A percentile compares a stretch with the other conserved stretches of the same genome.
phyloP scores from a whole-genome alignment of 2,888 invertebrate genomes.

The Sisyra nigra region DNA sequence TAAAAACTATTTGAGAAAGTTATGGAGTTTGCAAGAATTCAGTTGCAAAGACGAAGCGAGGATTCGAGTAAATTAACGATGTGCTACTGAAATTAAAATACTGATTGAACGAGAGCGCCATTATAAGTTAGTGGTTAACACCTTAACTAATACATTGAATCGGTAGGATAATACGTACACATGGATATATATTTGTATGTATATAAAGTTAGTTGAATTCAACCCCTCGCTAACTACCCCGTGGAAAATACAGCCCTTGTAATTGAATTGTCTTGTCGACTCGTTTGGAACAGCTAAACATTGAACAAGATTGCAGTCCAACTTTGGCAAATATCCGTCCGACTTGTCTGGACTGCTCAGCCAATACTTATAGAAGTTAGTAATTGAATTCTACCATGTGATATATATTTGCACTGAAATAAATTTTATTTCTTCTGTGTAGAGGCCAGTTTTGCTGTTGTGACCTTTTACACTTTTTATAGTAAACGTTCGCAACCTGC shows the following conservation, averaged over 20 bases:
- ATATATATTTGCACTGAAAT: conserved; percentile 25
- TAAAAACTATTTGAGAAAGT: too few relatives aligned
- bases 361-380: conserved; percentile 24
- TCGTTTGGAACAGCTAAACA: conserved; percentile 13
- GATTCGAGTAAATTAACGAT: conserved; percentile 2
- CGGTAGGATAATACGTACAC: too few relatives aligned
- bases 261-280: conserved; percentile 32
- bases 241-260: conserved; percentile 25
- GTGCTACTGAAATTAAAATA: conserved; percentile 6
- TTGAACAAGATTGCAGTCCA: background rate
- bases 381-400: conserved; percentile 27
- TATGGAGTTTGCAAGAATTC: background rate
- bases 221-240: conserved; percentile 21
- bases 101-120: conserved; percentile 5
- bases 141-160: conserved; percentile 3
- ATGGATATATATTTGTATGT: background rate
- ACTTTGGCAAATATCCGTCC: conserved; percentile 3
- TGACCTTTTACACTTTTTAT: conserved; percentile 1
- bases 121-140: conserved; percentile 7
- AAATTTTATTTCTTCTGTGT: conserved; percentile 21
- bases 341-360: conserved; percentile 21
- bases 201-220: conserved; percentile 2
- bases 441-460: conserved; percentile 4
- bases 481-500: too few relatives aligned
- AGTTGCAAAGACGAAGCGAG: background rate